Conservation (phyloP, 2,113 vertebrate species). For the Entelurus aequoreus region DNA sequence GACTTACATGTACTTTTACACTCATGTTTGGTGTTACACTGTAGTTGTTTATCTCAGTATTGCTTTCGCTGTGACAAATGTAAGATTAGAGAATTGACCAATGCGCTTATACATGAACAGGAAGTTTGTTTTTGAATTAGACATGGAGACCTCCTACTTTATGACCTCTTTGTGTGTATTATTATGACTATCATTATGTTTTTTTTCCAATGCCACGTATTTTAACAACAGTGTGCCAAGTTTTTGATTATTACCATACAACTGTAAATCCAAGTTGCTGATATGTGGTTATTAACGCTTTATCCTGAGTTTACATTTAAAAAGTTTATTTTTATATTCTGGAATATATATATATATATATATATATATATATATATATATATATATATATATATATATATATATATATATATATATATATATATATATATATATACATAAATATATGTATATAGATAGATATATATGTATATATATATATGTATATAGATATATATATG, state of each 20-base stretch:
- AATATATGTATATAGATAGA: too few relatives aligned
- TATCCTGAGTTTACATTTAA: conserved; percentile 59
- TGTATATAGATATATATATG: too few relatives aligned
- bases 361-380: background rate
- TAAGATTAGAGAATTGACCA: conserved; percentile 24
- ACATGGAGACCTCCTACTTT: conserved; percentile 12
- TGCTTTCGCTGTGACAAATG: conserved; percentile 32
- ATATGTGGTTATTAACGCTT: conserved; percentile 60
- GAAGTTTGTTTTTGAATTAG: conserved; percentile 22
- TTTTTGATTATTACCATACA: conserved; percentile 55
- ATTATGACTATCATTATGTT: conserved; percentile 48
- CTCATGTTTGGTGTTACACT: conserved; percentile 34
- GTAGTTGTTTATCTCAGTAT: conserved; percentile 30
- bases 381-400: too few relatives aligned
- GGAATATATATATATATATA: conserved; percentile 17
- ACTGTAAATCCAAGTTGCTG: conserved; percentile 68
- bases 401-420: conserved; percentile 14
- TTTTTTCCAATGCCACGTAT: conserved; percentile 41
- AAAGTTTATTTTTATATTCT: conserved; percentile 73
- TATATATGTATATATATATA: too few relatives aligned
- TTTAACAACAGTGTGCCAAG: conserved; percentile 40
- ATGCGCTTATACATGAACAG: conserved; percentile 2
- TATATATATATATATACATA: conserved; percentile 4
- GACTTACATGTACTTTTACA: conserved; percentile 13
- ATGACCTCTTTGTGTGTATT: conserved; percentile 29